Evolutionary conservation across 2,888 invertebrate genomes (phyloP).

Genomic region (Pegoplata infirma): DNA sequence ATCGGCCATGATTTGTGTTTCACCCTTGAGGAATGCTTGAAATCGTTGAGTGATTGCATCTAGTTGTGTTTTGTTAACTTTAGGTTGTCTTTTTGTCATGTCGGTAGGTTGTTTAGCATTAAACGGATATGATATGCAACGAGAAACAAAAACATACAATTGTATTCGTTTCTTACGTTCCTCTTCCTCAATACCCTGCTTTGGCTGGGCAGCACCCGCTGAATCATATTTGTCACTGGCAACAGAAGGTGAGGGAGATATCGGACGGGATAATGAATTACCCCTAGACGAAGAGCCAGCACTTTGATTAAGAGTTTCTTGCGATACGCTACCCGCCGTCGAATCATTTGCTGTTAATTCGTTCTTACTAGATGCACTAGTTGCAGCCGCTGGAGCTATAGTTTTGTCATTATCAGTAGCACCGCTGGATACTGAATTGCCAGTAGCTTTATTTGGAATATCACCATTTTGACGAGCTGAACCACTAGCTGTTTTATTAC

Average conservation of each 20-base stretch:
- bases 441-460: constrained; percentile 73
- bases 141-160: constrained; percentile 97
- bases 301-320: constrained; percentile 82
- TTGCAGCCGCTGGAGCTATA: constrained; percentile 72
- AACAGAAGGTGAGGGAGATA: constrained; percentile 94
- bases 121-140: constrained; percentile 99
- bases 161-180: constrained; percentile 96
- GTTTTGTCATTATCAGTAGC: constrained; percentile 65
- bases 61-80: constrained; percentile 96
- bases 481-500: constrained; percentile 67
- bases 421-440: constrained; percentile 45
- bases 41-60: constrained; percentile 96
- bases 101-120: constrained; percentile 99
- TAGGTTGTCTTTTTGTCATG: constrained; percentile 96
- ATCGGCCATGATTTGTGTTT: constrained; percentile 98
- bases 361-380: constrained; percentile 46
- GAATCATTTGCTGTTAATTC: constrained; percentile 55
- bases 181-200: constrained; percentile 85
- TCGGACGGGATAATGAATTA: constrained; percentile 86
- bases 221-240: constrained; percentile 92
- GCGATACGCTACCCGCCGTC: constrained; percentile 79
- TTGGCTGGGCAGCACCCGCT: constrained; percentile 46
- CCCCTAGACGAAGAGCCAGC: constrained; percentile 81
- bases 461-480: constrained; percentile 79
- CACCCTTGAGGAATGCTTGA: constrained; percentile 97